Base-by-base conservation (phyloP, 2,797 vertebrate genomes). In the Anniella stebbinsi region DNA sequence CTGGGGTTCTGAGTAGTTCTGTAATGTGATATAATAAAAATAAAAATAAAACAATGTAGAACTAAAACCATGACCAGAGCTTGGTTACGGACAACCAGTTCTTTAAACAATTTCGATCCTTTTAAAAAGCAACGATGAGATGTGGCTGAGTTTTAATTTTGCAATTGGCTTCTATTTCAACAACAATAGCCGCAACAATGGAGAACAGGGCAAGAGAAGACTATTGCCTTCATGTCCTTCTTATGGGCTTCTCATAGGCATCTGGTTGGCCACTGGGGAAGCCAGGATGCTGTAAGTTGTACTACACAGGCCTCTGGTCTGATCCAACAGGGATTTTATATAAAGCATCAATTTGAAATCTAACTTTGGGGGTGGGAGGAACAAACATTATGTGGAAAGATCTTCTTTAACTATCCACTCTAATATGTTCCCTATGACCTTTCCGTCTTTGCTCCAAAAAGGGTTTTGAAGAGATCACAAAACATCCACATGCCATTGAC, bases 381-480 rank as follows among this genome's bases (percentile, higher is more conserved):
- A 63, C 51, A 75, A 15, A 18, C 78, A 73, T 45, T 38, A 33
- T 12, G 30, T 54, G 41, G 41, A 38, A 84, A 76, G 5, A 77
- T 48, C 25, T 41, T 66, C 45, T 82, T 73, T 45, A 60, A 82
- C 45, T 48, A 76, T 84, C 36, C 45, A 10, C 17, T 87, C 73
- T 84, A 54, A 77, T 84, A 77, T 84, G 15, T 13, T 77, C 45
- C 38, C 21, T 28, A 33, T 84, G n/a, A 84, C 81, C 80, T 89
- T 89, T 89, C 77, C n/a, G 8, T 84, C 41, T 18, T 88, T 76
- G 11, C 57, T 82, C 82, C 51, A 75, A 73, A 88, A 88, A 83
- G 0, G 4, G 7, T 82, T 82, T 30, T 76, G 69, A 88, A 83
- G 38, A 21, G 10, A 84, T 83, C 41, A 76, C 70, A 66, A 76